These are phyloP conservation scores for Oophaga pumilio DNA, from an alignment of 2,113 vertebrate genomes.

Conservation along the genomic window DNA sequence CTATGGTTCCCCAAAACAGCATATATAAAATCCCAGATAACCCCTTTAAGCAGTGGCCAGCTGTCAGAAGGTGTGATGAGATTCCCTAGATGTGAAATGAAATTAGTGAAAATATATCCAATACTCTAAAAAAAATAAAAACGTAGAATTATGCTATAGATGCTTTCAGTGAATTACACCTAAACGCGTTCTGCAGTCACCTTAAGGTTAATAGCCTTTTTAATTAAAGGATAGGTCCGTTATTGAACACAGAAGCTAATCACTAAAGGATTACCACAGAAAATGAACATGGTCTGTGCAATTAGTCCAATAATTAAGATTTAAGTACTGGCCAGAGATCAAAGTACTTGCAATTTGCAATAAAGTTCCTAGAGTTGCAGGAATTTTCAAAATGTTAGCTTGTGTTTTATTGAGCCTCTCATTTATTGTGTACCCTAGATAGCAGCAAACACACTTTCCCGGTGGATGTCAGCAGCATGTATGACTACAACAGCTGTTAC, in stretches of 20 bases:
- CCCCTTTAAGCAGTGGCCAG: neutral
- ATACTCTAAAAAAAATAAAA: neutral
- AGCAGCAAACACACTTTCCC: slow-evolving; percentile 89
- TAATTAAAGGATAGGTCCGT: slow-evolving; percentile 95
- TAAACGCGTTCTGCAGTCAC: slow-evolving; percentile 75
- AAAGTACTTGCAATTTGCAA: slow-evolving; percentile 89
- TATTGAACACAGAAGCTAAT: slow-evolving; percentile 94
- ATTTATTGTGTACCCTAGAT: slow-evolving; percentile 82
- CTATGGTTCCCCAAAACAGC: neutral
- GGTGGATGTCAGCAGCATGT: slow-evolving; percentile 79
- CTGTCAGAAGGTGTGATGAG: neutral
- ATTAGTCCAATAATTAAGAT: slow-evolving; percentile 99
- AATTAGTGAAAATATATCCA: neutral
- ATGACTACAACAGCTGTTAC: slow-evolving; percentile 94
- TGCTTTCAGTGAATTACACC: neutral
- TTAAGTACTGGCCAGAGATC: slow-evolving; percentile 97
- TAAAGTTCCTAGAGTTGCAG: slow-evolving; percentile 93
- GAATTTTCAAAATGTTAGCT: slow-evolving; percentile 82
- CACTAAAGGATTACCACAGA: slow-evolving; percentile 91
- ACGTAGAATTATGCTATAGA: neutral
- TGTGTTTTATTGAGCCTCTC: slow-evolving; percentile 85
- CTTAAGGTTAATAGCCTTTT: slow-evolving; percentile 98
- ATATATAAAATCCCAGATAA: neutral
- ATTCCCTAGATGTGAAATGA: neutral
- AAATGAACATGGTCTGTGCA: slow-evolving; percentile 94